Conservation (phyloP, 2,888 invertebrate genomes). For the Oligia latruncula region DNA sequence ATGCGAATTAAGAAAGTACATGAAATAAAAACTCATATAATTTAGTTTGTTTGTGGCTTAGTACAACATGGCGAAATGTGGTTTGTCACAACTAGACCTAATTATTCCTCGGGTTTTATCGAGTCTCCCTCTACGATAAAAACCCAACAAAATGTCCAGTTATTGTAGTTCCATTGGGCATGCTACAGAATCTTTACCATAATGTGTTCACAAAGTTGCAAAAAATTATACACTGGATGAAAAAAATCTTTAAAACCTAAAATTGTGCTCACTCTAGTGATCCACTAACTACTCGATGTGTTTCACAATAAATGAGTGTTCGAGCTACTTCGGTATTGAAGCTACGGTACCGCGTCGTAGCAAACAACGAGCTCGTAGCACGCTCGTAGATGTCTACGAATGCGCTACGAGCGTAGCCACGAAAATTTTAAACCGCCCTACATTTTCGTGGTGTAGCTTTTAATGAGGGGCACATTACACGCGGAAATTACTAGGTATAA, state of each 20-base stretch:
- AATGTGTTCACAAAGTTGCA: background rate
- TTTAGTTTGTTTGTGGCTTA: background rate
- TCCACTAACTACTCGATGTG: constrained; percentile 33
- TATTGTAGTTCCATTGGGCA: background rate
- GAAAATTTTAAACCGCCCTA: constrained; percentile 13
- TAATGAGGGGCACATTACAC: constrained; percentile 34
- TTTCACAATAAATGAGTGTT: constrained; percentile 41
- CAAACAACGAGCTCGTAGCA: constrained; percentile 38
- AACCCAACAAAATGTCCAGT: background rate
- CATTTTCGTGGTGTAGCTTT: constrained; percentile 29
- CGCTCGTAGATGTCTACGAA: constrained; percentile 39
- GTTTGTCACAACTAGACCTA: background rate
- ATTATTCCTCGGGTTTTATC: background rate
- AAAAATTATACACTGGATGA: background rate
- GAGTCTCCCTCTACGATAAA: background rate
- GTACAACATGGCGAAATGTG: background rate
- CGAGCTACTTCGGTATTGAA: constrained; percentile 20
- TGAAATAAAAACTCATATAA: background rate
- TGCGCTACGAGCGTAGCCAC: constrained; percentile 1
- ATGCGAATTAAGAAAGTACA: background rate
- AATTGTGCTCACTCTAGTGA: constrained; percentile 26
- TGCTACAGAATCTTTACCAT: background rate
- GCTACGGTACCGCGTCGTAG: constrained; percentile 37
- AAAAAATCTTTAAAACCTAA: background rate
- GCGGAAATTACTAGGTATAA: constrained; percentile 35